phyloP scores from a whole-genome alignment of 1,140 invertebrate species.

The Drosophila tropicalis region DNA sequence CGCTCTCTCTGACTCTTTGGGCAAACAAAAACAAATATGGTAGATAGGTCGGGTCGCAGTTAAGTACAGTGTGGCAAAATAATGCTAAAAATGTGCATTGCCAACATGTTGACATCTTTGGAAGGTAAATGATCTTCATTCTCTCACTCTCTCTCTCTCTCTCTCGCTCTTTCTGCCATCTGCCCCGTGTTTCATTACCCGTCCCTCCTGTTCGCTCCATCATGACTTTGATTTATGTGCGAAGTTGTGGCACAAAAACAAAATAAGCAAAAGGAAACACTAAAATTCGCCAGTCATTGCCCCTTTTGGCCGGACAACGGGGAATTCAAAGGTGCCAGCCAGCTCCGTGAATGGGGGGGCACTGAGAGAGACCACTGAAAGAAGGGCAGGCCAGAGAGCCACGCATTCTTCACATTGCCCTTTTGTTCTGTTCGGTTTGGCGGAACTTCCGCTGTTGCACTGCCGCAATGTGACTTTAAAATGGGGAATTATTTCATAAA shows the following conservation, averaged over 20 bases:
- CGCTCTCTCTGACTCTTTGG: neutral
- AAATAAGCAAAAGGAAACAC: constrained; percentile 5
- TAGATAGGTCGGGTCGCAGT: constrained; percentile 10
- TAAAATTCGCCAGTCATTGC: constrained; percentile 13
- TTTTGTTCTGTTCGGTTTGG: constrained; percentile 8
- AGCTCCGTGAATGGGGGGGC: too few relatives aligned
- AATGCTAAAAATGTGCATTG: neutral
- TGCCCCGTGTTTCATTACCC: neutral
- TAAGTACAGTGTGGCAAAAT: constrained; percentile 11
- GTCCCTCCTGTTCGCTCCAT: neutral
- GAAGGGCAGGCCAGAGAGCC: constrained; percentile 1
- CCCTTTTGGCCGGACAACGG: constrained; percentile 9
- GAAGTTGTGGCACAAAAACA: constrained; percentile 6
- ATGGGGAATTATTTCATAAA: constrained; percentile 7
- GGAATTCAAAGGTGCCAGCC: constrained; percentile 4
- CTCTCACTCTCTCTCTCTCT: neutral
- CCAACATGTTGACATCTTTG: constrained; percentile 1
- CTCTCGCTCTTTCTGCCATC: neutral
- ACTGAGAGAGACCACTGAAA: neutral
- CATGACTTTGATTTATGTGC: constrained; percentile 11
- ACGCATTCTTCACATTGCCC: constrained; percentile 10
- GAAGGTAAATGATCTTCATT: constrained; percentile 4
- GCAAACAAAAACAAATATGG: constrained; percentile 13
- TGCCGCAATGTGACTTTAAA: constrained; percentile 10
- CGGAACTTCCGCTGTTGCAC: constrained; percentile 9